Evolutionary conservation across 2,797 vertebrate species (phyloP).

Genomic region (Adrianichthys oophorus): DNA sequence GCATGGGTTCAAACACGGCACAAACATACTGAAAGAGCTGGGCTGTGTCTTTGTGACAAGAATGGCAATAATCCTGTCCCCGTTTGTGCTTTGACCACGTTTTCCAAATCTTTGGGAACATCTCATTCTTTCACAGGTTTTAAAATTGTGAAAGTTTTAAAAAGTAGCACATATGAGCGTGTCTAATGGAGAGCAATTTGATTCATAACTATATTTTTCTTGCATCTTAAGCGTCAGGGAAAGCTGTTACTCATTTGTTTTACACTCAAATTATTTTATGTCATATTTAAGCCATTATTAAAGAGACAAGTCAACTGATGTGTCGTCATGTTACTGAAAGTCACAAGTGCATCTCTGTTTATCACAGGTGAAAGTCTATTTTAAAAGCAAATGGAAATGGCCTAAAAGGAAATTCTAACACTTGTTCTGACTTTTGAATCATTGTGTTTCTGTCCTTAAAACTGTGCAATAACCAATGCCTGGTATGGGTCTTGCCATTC

Average conservation of each 20-base stretch:
- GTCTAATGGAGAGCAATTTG: slow-evolving; percentile 45
- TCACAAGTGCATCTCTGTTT: slow-evolving; percentile 19
- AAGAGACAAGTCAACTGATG: slow-evolving; percentile 9
- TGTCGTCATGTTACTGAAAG: slow-evolving; percentile 15
- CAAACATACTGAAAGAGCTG: not conserved
- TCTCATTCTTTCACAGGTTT: slow-evolving; percentile 2
- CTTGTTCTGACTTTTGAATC: slow-evolving; percentile 50
- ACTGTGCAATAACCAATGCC: slow-evolving; percentile 78
- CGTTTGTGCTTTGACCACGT: slow-evolving; percentile 17
- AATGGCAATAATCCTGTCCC: slow-evolving; percentile 3
- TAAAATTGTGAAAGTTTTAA: not conserved
- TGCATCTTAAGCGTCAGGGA: slow-evolving; percentile 52
- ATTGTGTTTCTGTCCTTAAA: slow-evolving; percentile 54
- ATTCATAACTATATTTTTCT: slow-evolving; percentile 35
- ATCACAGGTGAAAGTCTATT: slow-evolving; percentile 11
- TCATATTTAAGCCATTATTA: slow-evolving; percentile 52
- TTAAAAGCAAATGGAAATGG: slow-evolving; percentile 4
- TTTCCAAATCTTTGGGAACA: slow-evolving; percentile 28
- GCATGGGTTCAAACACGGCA: slow-evolving; percentile 12
- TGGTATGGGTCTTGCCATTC: slow-evolving; percentile 78
- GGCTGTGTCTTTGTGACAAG: slow-evolving; percentile 1
- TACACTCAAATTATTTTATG: slow-evolving; percentile 20
- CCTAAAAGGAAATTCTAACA: slow-evolving; percentile 32
- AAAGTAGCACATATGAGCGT: slow-evolving; percentile 7
- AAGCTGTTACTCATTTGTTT: slow-evolving; percentile 43